Conservation (phyloP, 2,797 vertebrate genomes). For the Coracias cyanogaster region DNA sequence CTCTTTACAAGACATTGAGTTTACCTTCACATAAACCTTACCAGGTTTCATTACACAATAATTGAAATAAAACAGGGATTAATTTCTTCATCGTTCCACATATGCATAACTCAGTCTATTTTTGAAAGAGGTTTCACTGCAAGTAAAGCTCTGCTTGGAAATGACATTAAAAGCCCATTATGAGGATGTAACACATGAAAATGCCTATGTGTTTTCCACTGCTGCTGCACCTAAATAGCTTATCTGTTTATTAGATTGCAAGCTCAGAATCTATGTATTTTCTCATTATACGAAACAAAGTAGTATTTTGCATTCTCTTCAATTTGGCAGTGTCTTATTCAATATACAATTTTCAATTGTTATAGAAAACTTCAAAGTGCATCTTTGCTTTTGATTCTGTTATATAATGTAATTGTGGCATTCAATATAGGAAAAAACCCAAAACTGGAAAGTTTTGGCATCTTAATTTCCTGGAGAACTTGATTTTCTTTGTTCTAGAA, state of each 20-base stretch:
- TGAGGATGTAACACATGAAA: background rate
- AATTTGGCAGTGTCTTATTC: background rate
- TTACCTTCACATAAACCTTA: slow-evolving; percentile 76
- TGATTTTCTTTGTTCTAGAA: background rate
- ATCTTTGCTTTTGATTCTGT: background rate
- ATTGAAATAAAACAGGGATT: slow-evolving; percentile 80
- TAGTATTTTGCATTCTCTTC: background rate
- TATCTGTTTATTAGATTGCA: background rate
- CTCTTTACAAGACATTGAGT: slow-evolving; percentile 59
- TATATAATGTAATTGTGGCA: background rate
- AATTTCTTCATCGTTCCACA: slow-evolving; percentile 61
- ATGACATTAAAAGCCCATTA: background rate
- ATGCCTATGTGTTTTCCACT: background rate
- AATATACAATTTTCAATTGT: background rate
- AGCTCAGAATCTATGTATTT: background rate
- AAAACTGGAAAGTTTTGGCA: background rate
- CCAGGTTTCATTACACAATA: slow-evolving; percentile 71
- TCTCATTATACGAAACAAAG: background rate
- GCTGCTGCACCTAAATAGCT: background rate
- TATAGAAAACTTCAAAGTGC: background rate
- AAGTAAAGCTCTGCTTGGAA: background rate
- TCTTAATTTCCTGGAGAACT: background rate
- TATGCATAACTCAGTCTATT: slow-evolving; percentile 9
- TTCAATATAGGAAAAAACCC: background rate
- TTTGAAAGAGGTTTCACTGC: slow-evolving; percentile 54